Base-by-base conservation (phyloP, 1,140 invertebrate species). In the Onthophagus taurus region DNA sequence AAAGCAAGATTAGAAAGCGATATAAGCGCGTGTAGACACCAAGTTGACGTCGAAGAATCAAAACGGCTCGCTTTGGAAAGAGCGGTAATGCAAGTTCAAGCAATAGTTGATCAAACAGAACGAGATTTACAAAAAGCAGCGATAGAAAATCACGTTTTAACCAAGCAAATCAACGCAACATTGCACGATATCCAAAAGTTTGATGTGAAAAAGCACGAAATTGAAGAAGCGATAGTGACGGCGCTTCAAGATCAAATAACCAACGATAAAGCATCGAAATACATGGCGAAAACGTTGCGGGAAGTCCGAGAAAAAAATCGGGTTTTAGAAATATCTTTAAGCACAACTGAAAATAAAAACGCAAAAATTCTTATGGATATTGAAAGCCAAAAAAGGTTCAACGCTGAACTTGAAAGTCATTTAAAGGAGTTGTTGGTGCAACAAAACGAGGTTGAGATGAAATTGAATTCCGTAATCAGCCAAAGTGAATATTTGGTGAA, bases 291-390 rank as follows among this genome's bases (percentile, higher is more conserved):
- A 9, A 3, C 41, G 37, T 46, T 37, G 42, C 13, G 31, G 4
- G 21, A 47, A 12, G 29, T 47, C 5, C 39, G 41, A 24, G 30
- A 31, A 3, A 46, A 39, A 19, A 39, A 30, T 9, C 21, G 57
- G 37, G 34, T 45, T 2, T 39, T 42, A 54, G 80, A 85, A 66
- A 65, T 80, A 31, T 61, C 69, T n/a, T 55, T 81, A 37, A 66
- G 71, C 11, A 65, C 72, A 50, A 67, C 72, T 24, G 80, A 84
- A 61, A 80, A 78, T 55, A 69, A 73, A 16, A 71, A 78, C 49
- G 74, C 76, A 1, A 69, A 70, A 47, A 61, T 73, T 18, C 61
- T 77, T 48, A 54, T 82, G 1, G 71, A 80, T 41, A 69, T 80
- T 1, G 79, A 83, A 54, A 68, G 72, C 38, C 60, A 76, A 16